Evolutionary conservation across 2,797 vertebrate genomes (phyloP), one percentile per base, ranked within the genome.

Genomic region (Callimico goeldii): DNA sequence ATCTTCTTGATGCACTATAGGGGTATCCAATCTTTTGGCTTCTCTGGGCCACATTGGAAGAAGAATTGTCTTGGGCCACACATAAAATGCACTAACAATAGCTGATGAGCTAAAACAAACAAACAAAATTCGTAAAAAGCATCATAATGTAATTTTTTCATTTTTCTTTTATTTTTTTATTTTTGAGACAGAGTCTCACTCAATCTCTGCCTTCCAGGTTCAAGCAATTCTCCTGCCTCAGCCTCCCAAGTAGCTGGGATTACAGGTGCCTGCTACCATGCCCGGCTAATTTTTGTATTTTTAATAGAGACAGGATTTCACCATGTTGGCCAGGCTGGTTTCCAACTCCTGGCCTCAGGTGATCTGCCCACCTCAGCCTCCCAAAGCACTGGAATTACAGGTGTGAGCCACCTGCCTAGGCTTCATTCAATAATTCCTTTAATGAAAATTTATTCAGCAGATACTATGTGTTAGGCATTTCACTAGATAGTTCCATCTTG

Each of bases 351-450:
- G 64, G 15, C 64, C 64, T 67, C 64, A 67, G 33, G 64, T 67
- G 64, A n/a, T 67, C 15, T 0, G 7, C 64, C 64, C 1, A 1
- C 64, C 33, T 67, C 1, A 1, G 33, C 64, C 33, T 67, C 33
- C 64, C 64, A 67, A 58, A n/a, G 64, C 33, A n/a, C 1, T n/a
- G 33, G 33, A 33, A n/a, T 67, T 67, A n/a, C 64, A 67, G 15
- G 64, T 8, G 7, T 67, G 33, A n/a, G 64, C 64, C 64, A 67
- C 64, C 64, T 33, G 33, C 33, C 15, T 33, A 67, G 15, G 3
- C 64, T 90, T 83, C 22, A 64, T 90, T 89, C 43, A 58, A 79
- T 88, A 14, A 8, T 90, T 92, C 28, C 61, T 90, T 95, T n/a
- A 61, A 24, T 12, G 64, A 82, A 90, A 70, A 79, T 55, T 2